Evolutionary conservation across 2,113 vertebrate species (phyloP).

Genomic region (Vimba vimba): DNA sequence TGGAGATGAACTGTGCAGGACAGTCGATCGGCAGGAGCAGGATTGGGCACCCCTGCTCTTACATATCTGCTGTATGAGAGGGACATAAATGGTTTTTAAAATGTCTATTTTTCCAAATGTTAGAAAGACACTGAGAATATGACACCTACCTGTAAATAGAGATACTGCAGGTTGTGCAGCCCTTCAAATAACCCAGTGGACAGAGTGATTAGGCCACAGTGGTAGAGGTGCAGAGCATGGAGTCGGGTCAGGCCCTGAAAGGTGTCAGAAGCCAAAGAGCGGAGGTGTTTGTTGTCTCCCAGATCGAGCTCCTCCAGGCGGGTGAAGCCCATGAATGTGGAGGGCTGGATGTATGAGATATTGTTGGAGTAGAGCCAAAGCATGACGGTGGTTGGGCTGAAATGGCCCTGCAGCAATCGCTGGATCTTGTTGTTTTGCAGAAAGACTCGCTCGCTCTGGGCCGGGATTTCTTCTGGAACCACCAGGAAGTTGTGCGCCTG

Average conservation of each 20-base stretch:
- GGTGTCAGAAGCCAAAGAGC: constrained; percentile 88
- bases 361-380: constrained; percentile 99
- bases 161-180: constrained; percentile 94
- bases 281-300: constrained; percentile 90
- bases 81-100: too few species aligned
- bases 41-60: too few species aligned
- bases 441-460: constrained; percentile 93
- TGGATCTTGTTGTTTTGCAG: constrained; percentile 97
- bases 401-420: constrained; percentile 88
- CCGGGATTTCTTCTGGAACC: constrained; percentile 92
- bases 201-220: constrained; percentile 88
- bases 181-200: constrained; percentile 87
- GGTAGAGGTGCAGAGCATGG: constrained; percentile 93
- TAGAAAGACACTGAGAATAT: too few species aligned
- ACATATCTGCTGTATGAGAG: not conserved
- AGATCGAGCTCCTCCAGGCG: constrained; percentile 97
- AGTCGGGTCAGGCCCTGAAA: constrained; percentile 90
- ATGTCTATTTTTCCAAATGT: too few species aligned
- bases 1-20: too few species aligned
- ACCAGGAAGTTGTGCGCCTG: constrained; percentile 92
- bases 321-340: constrained; percentile 89
- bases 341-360: constrained; percentile 93
- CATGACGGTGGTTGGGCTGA: constrained; percentile 90
- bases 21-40: too few species aligned
- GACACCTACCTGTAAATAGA: constrained; percentile 90